Conservation (phyloP, 2,888 invertebrate genomes). For the Drosophila suboccidentalis region DNA sequence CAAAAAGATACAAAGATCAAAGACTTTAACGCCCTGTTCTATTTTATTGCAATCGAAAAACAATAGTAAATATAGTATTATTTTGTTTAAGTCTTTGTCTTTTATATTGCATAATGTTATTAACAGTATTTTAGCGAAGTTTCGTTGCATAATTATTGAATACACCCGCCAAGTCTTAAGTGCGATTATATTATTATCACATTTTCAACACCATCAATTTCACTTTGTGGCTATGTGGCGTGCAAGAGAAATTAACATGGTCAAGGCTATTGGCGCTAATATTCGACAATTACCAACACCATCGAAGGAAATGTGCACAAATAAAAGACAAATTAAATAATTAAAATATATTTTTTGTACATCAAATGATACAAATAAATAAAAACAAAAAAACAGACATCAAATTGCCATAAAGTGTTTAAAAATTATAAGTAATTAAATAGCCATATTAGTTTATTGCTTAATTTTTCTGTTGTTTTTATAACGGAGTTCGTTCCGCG, state of each 20-base stretch:
- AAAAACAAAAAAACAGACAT: constrained; percentile 3
- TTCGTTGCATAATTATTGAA: constrained; percentile 38
- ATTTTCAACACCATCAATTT: constrained; percentile 54
- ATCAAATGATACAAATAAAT: constrained; percentile 24
- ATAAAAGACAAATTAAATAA: constrained; percentile 58
- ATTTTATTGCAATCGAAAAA: constrained; percentile 18
- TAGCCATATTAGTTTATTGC: constrained; percentile 10
- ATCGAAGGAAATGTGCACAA: constrained; percentile 26
- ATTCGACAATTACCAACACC: constrained; percentile 48
- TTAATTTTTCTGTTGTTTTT: constrained; percentile 3
- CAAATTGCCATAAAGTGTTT: constrained; percentile 26
- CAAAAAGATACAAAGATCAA: neutral
- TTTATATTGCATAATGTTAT: constrained; percentile 32
- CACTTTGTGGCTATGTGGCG: constrained; percentile 63
- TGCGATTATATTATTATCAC: constrained; percentile 41
- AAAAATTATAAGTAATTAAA: constrained; percentile 13
- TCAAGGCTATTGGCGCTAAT: constrained; percentile 63
- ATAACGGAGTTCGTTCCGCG: neutral
- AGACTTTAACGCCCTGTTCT: constrained; percentile 30
- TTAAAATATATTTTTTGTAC: constrained; percentile 59
- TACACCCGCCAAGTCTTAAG: constrained; percentile 32
- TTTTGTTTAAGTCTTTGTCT: constrained; percentile 1
- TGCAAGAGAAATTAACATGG: constrained; percentile 66
- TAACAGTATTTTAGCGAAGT: constrained; percentile 41
- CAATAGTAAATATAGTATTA: constrained; percentile 2